Percentiles rank a stretch among this genome's conserved stretches.
These are phyloP conservation scores for Agrypnus murinus DNA, from an alignment of 2,888 invertebrate species.

Conservation along the genomic window DNA sequence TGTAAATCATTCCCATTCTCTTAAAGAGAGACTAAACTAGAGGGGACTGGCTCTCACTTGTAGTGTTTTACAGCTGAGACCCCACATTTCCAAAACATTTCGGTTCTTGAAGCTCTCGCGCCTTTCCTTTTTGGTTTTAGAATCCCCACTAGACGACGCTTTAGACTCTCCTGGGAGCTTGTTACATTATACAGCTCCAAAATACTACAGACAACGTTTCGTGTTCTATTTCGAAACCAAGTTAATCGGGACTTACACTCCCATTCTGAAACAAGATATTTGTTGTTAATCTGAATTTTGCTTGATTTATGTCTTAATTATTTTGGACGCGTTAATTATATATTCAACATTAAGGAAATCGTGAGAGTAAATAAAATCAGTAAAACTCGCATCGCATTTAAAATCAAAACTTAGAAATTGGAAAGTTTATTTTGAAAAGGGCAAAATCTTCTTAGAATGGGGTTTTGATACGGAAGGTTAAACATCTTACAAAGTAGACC, in stretches of 20 bases:
- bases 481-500: neutral
- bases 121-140: constrained; percentile 44
- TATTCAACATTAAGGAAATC: no score
- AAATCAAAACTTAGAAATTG: no score
- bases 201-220: constrained; percentile 38
- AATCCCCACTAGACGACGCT: constrained; percentile 43
- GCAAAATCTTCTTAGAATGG: no score
- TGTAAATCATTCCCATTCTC: constrained; percentile 28
- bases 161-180: constrained; percentile 44
- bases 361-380: no score
- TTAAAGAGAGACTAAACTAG: no score
- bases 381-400: no score
- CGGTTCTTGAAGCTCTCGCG: constrained; percentile 16
- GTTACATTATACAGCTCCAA: constrained; percentile 47
- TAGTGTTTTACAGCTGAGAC: constrained; percentile 35
- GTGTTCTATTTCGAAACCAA: constrained; percentile 35
- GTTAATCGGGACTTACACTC: constrained; percentile 41
- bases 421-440: no score
- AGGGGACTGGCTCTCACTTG: constrained; percentile 12
- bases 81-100: constrained; percentile 45
- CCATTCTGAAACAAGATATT: constrained; percentile 33
- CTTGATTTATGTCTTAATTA: neutral
- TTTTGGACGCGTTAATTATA: no score
- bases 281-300: constrained; percentile 18
- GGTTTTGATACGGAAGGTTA: constrained; percentile 6